Percentiles rank a stretch among this genome's conserved stretches.
Conservation (phyloP, 2,113 vertebrate species). For the Oplegnathus fasciatus region DNA sequence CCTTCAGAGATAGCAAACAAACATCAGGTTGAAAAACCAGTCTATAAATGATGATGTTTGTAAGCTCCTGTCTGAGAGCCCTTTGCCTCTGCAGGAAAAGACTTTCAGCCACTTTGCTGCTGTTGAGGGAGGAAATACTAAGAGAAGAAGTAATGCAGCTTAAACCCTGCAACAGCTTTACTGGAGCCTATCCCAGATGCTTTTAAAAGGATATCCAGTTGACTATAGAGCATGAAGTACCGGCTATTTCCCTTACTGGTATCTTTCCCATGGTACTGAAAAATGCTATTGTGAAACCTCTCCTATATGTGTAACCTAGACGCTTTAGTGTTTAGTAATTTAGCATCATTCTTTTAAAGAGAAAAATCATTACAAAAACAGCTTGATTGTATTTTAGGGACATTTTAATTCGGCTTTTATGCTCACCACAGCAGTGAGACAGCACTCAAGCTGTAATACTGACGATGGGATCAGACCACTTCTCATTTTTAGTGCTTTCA, state of each 20-base stretch:
- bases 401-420: not conserved
- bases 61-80: slow-evolving; percentile 15
- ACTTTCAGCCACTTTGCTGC: slow-evolving; percentile 41
- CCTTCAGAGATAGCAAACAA: slow-evolving; percentile 26
- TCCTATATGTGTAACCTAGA: not conserved
- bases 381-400: slow-evolving; percentile 1
- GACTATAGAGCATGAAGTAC: slow-evolving; percentile 21
- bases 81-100: slow-evolving; percentile 44
- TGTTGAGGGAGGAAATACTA: slow-evolving; percentile 23
- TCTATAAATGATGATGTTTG: slow-evolving; percentile 32
- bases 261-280: not conserved
- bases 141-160: slow-evolving; percentile 30
- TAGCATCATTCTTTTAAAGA: fast-evolving
- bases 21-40: slow-evolving; percentile 27
- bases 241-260: not conserved
- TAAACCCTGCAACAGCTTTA: slow-evolving; percentile 51
- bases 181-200: slow-evolving; percentile 45
- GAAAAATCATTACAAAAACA: slow-evolving; percentile 5
- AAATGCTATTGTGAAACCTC: slow-evolving; percentile 3
- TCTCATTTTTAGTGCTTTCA: not conserved
- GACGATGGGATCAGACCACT: not conserved
- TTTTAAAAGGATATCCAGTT: slow-evolving; percentile 32
- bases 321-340: not conserved
- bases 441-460: not conserved
- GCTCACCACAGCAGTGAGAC: not conserved